These are phyloP conservation scores for Helicoverpa armigera DNA, from an alignment of 1,140 invertebrate species.

Conservation along the genomic window DNA sequence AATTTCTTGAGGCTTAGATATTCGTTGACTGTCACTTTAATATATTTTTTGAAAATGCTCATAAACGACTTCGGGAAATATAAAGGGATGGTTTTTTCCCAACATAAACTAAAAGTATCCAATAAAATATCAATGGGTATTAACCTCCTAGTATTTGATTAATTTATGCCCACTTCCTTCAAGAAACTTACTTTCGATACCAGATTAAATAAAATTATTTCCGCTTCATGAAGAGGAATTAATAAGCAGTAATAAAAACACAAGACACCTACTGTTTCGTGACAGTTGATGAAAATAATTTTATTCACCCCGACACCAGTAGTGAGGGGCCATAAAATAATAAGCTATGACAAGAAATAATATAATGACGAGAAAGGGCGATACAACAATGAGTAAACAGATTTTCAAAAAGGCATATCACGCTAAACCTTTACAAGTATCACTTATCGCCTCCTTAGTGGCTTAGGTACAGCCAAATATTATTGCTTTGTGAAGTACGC, in stretches of 20 bases:
- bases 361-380: constrained; percentile 50
- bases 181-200: not conserved
- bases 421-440: constrained; percentile 28
- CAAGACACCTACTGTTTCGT: constrained; percentile 42
- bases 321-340: constrained; percentile 46
- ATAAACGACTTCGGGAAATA: too few relatives aligned
- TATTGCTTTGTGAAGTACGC: constrained; percentile 43
- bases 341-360: constrained; percentile 51
- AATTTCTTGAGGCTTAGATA: too few relatives aligned
- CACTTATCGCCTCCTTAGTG: constrained; percentile 23
- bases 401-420: constrained; percentile 45
- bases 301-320: constrained; percentile 44
- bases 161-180: not conserved
- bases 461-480: constrained; percentile 21
- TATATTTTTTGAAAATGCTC: too few relatives aligned
- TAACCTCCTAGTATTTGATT: not conserved
- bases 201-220: constrained; percentile 8
- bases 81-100: too few relatives aligned
- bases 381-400: constrained; percentile 51
- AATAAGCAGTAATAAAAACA: constrained; percentile 50
- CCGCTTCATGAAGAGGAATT: constrained; percentile 18
- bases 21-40: too few relatives aligned
- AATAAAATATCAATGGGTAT: too few relatives aligned
- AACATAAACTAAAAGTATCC: too few relatives aligned
- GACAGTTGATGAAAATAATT: constrained; percentile 52